Evolutionary conservation across 2,888 invertebrate species (phyloP), one percentile per base, ranked within the genome.

Genomic region (Parnassius apollo): DNA sequence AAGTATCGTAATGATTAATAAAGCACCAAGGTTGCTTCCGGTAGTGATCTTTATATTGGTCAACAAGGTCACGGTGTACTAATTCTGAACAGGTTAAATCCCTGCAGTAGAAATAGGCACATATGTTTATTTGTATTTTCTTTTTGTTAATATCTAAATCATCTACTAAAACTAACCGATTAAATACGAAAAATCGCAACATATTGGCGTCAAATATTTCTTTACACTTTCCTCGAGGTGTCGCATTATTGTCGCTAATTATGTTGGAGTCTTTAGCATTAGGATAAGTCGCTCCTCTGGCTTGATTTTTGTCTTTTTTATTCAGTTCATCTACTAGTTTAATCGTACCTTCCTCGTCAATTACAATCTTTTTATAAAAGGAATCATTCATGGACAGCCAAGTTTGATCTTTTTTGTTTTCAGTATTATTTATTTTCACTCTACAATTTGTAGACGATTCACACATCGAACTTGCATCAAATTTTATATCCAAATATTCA

Each of bases 371-470:
- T 66, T 86, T 86, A 42, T 72, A 70, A 71, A 83, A 87, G 0
- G 90, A 89, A 74, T 91, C 91, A 64, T 76, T 83, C 79, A 90
- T 78, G 65, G 70, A 78, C n/a, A 89, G 67, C 91, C 89, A 91
- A 60, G 69, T 67, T 58, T 77, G 74, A 69, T 78, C 49, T 68
- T 69, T 56, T 68, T 68, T 35, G 72, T 52, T 69, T 73, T 77
- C 49, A 1, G 9, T 13, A 51, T 59, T 49, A 42, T 63, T 56
- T 48, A 90, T 78, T 72, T 78, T 84, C 46, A 89, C 73, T 46
- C 78, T 75, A 67, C 86, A 85, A 1, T 72, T 78, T 9, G 88
- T 88, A 60, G 71, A 77, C 35, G 83, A 77, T 13, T 71, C 68
- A 66, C 87, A 88, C 66, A 84, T 77, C 2, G 73, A 60, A 63